These are phyloP conservation scores for Steinernema scapterisci DNA, from an alignment of 2,888 invertebrate genomes.

Conservation along the genomic window DNA sequence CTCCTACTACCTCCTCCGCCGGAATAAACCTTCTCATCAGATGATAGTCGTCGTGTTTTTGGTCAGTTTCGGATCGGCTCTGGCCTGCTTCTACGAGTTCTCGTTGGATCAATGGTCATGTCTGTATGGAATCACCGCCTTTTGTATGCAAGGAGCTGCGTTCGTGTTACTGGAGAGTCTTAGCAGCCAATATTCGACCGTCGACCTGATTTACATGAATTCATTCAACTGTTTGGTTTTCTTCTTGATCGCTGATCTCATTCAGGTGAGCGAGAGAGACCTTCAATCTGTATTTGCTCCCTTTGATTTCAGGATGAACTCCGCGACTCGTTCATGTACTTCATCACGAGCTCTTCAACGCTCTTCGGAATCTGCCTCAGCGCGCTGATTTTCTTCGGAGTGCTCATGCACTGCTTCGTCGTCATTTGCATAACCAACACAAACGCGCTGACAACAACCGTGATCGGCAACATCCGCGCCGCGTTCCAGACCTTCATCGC, in stretches of 20 bases:
- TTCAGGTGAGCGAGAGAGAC: conserved; percentile 54
- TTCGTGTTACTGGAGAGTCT: conserved; percentile 49
- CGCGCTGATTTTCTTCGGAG: conserved; percentile 54
- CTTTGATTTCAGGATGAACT: conserved; percentile 57
- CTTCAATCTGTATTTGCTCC: conserved; percentile 21
- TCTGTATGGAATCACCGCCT: conserved; percentile 55
- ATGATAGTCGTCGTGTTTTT: conserved; percentile 19
- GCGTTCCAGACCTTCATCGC: conserved; percentile 55
- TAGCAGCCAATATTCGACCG: conserved; percentile 43
- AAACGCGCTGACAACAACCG: conserved; percentile 43
- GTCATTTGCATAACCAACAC: conserved; percentile 44
- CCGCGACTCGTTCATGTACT: conserved; percentile 65
- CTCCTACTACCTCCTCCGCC: conserved; percentile 34
- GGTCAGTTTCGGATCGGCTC: neutral
- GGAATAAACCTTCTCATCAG: conserved; percentile 36
- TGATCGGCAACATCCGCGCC: conserved; percentile 41
- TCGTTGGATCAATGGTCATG: conserved; percentile 59
- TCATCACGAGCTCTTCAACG: conserved; percentile 60
- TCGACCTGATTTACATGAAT: conserved; percentile 64
- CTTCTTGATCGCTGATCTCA: conserved; percentile 61
- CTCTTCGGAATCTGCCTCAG: conserved; percentile 56
- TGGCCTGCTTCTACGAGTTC: conserved; percentile 49
- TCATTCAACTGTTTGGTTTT: conserved; percentile 64
- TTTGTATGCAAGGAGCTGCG: conserved; percentile 43
- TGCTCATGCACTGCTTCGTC: conserved; percentile 47